Conservation (phyloP, 2,888 invertebrate genomes). For the Neuroscelio doddi region DNA sequence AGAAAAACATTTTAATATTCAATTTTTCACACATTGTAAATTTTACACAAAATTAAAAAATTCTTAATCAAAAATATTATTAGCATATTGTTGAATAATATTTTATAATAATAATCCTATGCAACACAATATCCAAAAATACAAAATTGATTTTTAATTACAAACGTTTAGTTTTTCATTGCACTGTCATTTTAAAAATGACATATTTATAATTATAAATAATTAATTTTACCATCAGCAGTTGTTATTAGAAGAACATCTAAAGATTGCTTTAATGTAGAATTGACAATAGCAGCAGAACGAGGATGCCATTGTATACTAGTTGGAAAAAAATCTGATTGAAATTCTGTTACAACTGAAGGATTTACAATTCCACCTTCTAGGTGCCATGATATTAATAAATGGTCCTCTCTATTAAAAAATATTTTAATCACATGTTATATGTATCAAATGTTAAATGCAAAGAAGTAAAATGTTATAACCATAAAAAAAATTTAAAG, state of each 20-base stretch:
- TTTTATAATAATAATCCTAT: no score
- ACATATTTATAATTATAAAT: conserved; percentile 3
- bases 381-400: conserved; percentile 91
- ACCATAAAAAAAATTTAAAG: background rate
- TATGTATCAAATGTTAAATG: conserved; percentile 8
- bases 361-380: conserved; percentile 81
- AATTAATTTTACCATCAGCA: conserved; percentile 82
- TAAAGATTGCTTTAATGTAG: conserved; percentile 76
- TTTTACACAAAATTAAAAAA: no score
- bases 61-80: no score
- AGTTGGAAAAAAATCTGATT: conserved; percentile 89
- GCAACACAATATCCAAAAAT: no score
- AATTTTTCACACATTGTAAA: no score
- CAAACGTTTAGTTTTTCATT: no score
- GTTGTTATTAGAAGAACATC: conserved; percentile 90
- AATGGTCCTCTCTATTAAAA: conserved; percentile 89
- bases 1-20: no score
- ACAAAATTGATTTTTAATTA: no score
- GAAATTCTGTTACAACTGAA: conserved; percentile 83
- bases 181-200: conserved; percentile 1
- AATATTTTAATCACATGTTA: conserved; percentile 44
- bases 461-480: background rate
- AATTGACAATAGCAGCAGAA: conserved; percentile 69
- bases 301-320: conserved; percentile 92
- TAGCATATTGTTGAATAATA: no score